Evolutionary conservation across 2,113 vertebrate genomes (phyloP).

Genomic region (Calypte anna): DNA sequence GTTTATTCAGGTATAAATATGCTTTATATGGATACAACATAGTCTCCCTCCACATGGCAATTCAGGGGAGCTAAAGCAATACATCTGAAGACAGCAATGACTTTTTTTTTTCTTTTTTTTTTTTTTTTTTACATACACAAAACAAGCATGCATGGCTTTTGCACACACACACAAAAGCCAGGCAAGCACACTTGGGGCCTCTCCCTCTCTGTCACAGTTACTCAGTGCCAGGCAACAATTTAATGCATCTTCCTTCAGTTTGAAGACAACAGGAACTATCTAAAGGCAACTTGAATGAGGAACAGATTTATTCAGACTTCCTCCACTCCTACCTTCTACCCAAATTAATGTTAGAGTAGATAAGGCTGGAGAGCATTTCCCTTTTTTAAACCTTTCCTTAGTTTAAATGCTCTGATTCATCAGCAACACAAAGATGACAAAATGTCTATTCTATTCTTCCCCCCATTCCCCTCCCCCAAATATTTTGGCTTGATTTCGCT

Average conservation of each 20-base stretch:
- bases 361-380: slow-evolving; percentile 33
- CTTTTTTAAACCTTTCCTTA: slow-evolving; percentile 36
- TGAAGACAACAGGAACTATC: not conserved
- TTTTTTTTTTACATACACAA: not conserved
- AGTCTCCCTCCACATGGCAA: not conserved
- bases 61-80: not conserved
- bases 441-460: slow-evolving; percentile 14
- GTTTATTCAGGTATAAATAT: not conserved
- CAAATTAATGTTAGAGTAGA: slow-evolving; percentile 47
- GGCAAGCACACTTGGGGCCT: rapidly evolving
- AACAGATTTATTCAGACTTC: slow-evolving; percentile 40
- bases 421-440: slow-evolving; percentile 48
- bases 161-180: not conserved
- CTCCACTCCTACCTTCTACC: slow-evolving; percentile 46
- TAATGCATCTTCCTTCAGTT: not conserved
- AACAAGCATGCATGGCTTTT: not conserved
- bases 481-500: slow-evolving; percentile 44
- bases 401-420: slow-evolving; percentile 52
- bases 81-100: not conserved
- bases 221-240: not conserved
- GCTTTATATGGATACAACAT: not conserved
- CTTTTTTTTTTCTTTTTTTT: not conserved
- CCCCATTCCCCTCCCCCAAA: not conserved
- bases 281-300: not conserved
- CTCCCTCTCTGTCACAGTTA: not conserved